phyloP scores from a whole-genome alignment of 2,113 vertebrate species.

The Ciconia maguari region DNA sequence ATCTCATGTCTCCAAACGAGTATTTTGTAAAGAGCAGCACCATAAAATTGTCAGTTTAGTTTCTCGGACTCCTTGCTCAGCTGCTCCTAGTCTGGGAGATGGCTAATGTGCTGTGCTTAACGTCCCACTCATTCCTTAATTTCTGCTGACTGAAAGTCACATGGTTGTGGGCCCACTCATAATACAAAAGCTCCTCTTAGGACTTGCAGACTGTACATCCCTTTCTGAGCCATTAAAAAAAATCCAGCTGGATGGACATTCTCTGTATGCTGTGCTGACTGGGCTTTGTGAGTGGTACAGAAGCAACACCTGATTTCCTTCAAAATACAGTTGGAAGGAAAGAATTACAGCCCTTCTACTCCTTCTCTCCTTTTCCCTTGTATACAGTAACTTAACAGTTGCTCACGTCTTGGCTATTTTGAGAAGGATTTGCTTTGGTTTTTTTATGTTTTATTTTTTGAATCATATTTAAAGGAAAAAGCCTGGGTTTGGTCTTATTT shows the following conservation, averaged over 20 bases:
- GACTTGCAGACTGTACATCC: background rate
- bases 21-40: background rate
- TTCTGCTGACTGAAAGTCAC: background rate
- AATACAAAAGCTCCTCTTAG: background rate
- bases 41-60: background rate
- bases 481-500: background rate
- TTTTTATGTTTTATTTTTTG: background rate
- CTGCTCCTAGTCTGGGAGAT: background rate
- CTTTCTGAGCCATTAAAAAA: background rate
- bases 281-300: background rate
- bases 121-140: background rate
- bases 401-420: background rate
- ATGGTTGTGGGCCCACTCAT: fast-evolving
- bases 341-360: background rate
- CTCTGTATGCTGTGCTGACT: background rate
- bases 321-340: background rate
- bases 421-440: background rate
- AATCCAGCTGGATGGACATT: background rate
- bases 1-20: background rate
- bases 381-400: background rate
- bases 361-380: background rate
- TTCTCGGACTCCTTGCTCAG: background rate
- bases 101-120: background rate
- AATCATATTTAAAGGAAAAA: background rate
- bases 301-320: background rate